Evolutionary conservation across 64 coral and sea anemone species (phyloP).

Genomic region (Platygyra sinensis): DNA sequence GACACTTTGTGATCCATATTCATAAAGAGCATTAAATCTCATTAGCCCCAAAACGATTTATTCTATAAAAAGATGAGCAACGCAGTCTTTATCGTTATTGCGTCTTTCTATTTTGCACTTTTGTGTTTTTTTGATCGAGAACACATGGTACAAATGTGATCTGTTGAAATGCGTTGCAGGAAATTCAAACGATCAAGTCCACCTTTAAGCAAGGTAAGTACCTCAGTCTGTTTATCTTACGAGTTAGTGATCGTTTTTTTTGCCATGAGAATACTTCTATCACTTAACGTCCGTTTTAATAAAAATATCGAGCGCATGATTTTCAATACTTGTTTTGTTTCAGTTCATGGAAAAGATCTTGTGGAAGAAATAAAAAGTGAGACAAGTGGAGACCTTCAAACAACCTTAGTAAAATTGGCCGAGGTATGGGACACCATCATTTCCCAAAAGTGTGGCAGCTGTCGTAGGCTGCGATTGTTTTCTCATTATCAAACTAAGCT

Average conservation of each 20-base stretch:
- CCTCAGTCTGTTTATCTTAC: not conserved
- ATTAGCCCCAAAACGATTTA: no score
- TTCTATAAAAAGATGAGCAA: no score
- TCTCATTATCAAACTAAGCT: no score
- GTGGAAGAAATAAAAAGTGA: conserved; percentile 53
- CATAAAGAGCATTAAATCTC: no score
- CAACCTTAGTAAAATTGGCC: conserved; percentile 15
- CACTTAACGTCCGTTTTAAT: no score
- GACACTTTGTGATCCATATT: no score
- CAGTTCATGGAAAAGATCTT: conserved; percentile 53
- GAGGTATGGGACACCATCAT: conserved; percentile 18
- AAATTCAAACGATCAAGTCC: conserved; percentile 27
- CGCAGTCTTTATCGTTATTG: no score
- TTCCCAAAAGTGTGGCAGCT: no score
- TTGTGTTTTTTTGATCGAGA: not conserved
- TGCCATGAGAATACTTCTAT: no score
- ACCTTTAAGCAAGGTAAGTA: conserved; percentile 8
- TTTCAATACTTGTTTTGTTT: not conserved
- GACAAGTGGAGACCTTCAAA: conserved; percentile 61
- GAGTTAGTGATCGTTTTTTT: not conserved
- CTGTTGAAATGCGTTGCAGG: not conserved
- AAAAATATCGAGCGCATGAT: no score
- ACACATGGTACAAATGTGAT: not conserved
- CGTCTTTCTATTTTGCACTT: no score
- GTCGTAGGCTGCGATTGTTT: no score